A percentile compares a stretch with the other conserved stretches of the same genome.
Evolutionary conservation across 2,113 vertebrate species (phyloP).

Genomic region (Silurus glanis): DNA sequence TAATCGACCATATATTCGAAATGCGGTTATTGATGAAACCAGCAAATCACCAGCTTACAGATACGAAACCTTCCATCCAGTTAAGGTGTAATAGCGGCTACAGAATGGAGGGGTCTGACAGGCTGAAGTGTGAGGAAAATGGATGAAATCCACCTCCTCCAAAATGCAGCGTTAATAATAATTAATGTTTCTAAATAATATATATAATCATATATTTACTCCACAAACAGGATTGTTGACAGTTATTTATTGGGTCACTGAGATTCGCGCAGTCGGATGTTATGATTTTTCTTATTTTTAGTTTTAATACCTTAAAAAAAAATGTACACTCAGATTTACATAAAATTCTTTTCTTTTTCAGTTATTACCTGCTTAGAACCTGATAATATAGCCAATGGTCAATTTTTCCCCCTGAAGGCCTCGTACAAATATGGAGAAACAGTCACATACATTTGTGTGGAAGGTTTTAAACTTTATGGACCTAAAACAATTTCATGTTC

Average conservation of each 20-base stretch:
- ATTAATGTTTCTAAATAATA: not conserved
- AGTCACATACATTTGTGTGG: conserved; percentile 27
- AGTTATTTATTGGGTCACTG: no score
- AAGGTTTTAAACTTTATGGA: conserved; percentile 24
- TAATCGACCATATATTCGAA: not conserved
- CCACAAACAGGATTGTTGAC: no score
- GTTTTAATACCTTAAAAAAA: not conserved
- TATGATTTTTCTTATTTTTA: not conserved
- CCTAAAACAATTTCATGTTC: not conserved
- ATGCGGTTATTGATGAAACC: not conserved
- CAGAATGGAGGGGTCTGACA: not conserved
- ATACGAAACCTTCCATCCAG: not conserved
- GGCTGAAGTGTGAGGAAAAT: not conserved
- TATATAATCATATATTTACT: no score
- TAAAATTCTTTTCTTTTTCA: not conserved
- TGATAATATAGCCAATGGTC: not conserved
- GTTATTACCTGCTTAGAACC: not conserved
- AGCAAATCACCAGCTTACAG: not conserved
- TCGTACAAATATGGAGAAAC: rapidly evolving
- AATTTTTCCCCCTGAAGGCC: not conserved
- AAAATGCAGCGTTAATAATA: not conserved
- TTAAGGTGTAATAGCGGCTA: not conserved
- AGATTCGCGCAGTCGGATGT: no score
- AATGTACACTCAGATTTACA: not conserved
- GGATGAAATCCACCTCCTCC: not conserved